Conservation (phyloP, 2,113 vertebrate genomes). For the Aegithalos caudatus region DNA sequence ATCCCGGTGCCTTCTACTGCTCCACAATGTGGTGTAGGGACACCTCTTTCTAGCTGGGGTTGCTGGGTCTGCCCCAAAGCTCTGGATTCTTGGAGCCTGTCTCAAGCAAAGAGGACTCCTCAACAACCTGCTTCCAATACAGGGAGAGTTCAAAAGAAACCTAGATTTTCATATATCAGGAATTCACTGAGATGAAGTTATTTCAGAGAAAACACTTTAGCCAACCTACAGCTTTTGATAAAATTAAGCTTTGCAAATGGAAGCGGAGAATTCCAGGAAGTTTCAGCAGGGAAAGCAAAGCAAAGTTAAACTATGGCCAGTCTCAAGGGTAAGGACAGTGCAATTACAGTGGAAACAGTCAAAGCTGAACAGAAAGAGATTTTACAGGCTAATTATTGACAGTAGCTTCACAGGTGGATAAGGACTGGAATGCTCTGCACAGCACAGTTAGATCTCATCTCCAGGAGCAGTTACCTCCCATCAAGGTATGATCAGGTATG, state of each 20-base stretch:
- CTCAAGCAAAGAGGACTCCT: not conserved
- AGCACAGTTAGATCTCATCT: not conserved
- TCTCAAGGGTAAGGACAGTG: not conserved
- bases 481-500: too few species aligned
- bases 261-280: not conserved
- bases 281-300: not conserved
- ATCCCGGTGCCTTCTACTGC: not conserved
- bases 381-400: not conserved
- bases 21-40: not conserved
- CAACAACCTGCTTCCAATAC: not conserved
- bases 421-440: not conserved
- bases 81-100: not conserved
- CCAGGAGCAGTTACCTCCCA: not conserved
- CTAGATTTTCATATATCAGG: not conserved
- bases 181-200: not conserved
- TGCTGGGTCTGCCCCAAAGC: not conserved
- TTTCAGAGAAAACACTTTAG: not conserved
- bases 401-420: not conserved
- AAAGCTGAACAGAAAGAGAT: not conserved
- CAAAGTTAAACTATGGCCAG: not conserved
- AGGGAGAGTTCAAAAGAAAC: not conserved
- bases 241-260: not conserved
- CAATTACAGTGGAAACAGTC: not conserved
- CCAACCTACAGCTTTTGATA: not conserved
- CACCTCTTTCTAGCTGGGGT: not conserved